phyloP scores from a whole-genome alignment of 2,888 invertebrate genomes.

The Macrophya annulata region DNA sequence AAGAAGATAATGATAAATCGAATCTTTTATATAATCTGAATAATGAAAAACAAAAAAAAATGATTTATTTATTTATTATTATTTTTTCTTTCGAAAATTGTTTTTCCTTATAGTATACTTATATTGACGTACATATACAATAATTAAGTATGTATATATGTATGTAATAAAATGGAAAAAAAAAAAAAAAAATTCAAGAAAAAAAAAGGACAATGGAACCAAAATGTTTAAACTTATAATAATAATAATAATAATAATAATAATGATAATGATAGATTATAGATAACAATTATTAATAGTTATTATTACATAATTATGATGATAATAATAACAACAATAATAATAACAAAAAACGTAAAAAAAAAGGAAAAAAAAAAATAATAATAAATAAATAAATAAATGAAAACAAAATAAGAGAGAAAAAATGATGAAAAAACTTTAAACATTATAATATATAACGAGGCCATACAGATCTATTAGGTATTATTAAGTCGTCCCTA shows the following conservation, averaged over 20 bases:
- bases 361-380: slow-evolving; percentile 19
- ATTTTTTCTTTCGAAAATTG: not conserved
- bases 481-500: slow-evolving; percentile 9
- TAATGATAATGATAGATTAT: slow-evolving; percentile 22
- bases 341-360: slow-evolving; percentile 36
- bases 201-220: slow-evolving; percentile 21
- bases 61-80: too few relatives aligned
- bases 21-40: not conserved
- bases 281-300: not conserved
- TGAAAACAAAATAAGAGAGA: not conserved
- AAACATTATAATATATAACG: slow-evolving; percentile 57
- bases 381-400: slow-evolving; percentile 25
- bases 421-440: slow-evolving; percentile 50
- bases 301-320: not conserved
- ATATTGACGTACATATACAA: not conserved
- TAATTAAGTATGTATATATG: not conserved
- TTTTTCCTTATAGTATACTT: not conserved
- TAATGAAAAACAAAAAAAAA: not conserved
- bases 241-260: slow-evolving; percentile 27
- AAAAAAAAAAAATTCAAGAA: not conserved
- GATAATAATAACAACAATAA: slow-evolving; percentile 19
- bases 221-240: slow-evolving; percentile 4
- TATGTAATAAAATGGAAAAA: not conserved
- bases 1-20: not conserved
- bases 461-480: slow-evolving; percentile 59